Conservation (phyloP, 2,888 invertebrate species). For the Zonitis immaculata region DNA sequence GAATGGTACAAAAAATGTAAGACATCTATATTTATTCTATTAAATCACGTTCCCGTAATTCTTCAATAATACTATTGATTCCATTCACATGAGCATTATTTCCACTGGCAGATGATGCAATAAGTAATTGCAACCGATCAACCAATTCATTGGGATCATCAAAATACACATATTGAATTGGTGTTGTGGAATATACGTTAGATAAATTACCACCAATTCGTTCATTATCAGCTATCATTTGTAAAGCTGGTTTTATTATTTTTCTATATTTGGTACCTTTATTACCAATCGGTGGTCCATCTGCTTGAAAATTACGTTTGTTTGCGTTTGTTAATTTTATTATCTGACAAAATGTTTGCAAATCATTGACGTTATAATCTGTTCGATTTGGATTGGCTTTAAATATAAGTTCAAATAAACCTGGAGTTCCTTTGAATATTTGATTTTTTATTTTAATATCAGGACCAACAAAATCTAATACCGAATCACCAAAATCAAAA, state of each 20-base stretch:
- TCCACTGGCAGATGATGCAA: slow-evolving; percentile 20
- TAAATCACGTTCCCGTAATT: slow-evolving; percentile 13
- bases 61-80: slow-evolving; percentile 22
- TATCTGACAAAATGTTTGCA: slow-evolving; percentile 3
- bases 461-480: slow-evolving; percentile 1
- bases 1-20: background rate
- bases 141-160: slow-evolving; percentile 27
- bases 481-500: slow-evolving; percentile 12
- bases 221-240: background rate
- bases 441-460: background rate
- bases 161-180: slow-evolving; percentile 21
- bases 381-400: slow-evolving; percentile 7
- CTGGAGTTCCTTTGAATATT: slow-evolving; percentile 14
- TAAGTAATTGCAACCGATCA: slow-evolving; percentile 19
- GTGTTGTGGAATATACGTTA: background rate
- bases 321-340: slow-evolving; percentile 14
- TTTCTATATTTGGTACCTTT: slow-evolving; percentile 11
- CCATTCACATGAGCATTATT: slow-evolving; percentile 20
- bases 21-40: slow-evolving; percentile 1
- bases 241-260: slow-evolving; percentile 10
- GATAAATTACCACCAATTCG: background rate
- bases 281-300: slow-evolving; percentile 12
- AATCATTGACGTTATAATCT: slow-evolving; percentile 2
- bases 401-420: slow-evolving; percentile 22
- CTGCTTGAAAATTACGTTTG: slow-evolving; percentile 9